Conservation (phyloP, 2,797 vertebrate species). For the Protosalanx chinensis region DNA sequence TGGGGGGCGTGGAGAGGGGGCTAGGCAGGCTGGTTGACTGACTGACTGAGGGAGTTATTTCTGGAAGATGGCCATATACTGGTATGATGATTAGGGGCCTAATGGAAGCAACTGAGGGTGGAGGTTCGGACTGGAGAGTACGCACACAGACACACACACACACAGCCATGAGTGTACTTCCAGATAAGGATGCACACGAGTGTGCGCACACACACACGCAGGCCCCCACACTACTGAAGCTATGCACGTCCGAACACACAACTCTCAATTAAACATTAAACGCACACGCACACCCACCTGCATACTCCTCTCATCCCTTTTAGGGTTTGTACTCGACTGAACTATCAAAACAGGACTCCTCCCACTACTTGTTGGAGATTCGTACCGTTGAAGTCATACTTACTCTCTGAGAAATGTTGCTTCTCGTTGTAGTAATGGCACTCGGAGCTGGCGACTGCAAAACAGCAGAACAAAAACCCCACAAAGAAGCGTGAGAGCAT, state of each 20-base stretch:
- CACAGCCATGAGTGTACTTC: background rate
- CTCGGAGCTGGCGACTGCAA: constrained; percentile 66
- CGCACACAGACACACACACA: constrained; percentile 10
- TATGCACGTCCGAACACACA: too few relatives aligned
- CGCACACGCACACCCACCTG: background rate
- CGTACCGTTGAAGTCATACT: constrained; percentile 44
- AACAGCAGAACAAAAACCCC: constrained; percentile 24
- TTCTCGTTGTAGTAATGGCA: constrained; percentile 84
- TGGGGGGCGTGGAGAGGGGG: background rate
- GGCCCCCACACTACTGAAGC: background rate
- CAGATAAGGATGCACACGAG: too few relatives aligned
- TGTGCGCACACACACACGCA: constrained; percentile 8
- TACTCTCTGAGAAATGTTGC: constrained; percentile 81
- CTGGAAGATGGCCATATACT: constrained; percentile 53
- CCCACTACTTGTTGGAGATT: too few relatives aligned
- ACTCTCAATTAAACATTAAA: background rate
- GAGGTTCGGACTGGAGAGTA: constrained; percentile 10
- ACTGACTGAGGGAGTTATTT: constrained; percentile 46
- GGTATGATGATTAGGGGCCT: constrained; percentile 28
- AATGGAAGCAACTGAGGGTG: constrained; percentile 21
- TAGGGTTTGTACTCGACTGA: too few relatives aligned
- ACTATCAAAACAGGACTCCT: too few relatives aligned
- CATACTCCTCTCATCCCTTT: too few relatives aligned
- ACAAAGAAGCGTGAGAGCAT: background rate
- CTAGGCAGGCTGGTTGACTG: background rate